Evolutionary conservation across 2,113 vertebrate genomes (phyloP).

Genomic region (Elachura formosa): DNA sequence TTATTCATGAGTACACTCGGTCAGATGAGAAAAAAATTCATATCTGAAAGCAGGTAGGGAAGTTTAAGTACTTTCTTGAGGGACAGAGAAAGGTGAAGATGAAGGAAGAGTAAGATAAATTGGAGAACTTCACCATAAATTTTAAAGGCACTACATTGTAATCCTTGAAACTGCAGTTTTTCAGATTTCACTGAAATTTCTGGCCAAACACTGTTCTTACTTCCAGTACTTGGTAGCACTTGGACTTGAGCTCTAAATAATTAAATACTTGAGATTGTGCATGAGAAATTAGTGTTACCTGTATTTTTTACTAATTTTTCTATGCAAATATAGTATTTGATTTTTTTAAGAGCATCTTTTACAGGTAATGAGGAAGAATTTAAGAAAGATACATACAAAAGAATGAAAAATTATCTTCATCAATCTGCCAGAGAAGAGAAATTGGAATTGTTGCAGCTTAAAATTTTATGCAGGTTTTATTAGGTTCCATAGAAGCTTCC

Average conservation of each 20-base stretch:
- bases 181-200: neutral
- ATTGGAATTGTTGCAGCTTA: constrained; percentile 14
- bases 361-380: neutral
- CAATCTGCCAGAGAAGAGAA: neutral
- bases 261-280: neutral
- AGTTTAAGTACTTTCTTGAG: neutral
- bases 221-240: neutral
- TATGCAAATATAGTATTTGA: neutral
- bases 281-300: neutral
- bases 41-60: neutral
- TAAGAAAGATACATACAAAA: neutral
- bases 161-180: neutral
- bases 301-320: neutral
- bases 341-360: neutral
- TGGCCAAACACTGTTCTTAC: neutral
- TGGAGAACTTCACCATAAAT: neutral
- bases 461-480: constrained; percentile 52
- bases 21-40: neutral
- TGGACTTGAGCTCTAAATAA: neutral
- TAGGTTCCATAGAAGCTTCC: neutral
- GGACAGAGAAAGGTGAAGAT: neutral
- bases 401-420: constrained; percentile 1
- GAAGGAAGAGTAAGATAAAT: neutral
- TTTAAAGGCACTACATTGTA: neutral
- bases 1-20: neutral